These are phyloP conservation scores for Tetropium fuscum DNA, from an alignment of 2,888 invertebrate species.

Conservation along the genomic window DNA sequence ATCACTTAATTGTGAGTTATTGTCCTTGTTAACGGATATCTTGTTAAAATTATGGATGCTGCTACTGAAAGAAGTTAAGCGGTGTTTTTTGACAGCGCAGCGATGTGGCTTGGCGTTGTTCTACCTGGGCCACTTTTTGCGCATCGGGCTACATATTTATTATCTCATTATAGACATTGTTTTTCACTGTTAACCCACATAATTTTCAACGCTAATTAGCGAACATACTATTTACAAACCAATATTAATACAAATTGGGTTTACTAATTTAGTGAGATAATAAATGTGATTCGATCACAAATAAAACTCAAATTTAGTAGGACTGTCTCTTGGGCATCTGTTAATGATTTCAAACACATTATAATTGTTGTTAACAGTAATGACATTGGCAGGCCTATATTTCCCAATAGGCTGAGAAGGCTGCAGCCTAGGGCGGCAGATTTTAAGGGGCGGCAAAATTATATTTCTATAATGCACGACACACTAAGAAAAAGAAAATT, in stretches of 20 bases:
- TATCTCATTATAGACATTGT: conserved; percentile 44
- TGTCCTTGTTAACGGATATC: conserved; percentile 63
- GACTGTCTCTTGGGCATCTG: too few relatives aligned
- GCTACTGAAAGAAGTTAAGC: conserved; percentile 41
- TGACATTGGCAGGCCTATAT: too few relatives aligned
- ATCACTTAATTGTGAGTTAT: conserved; percentile 67
- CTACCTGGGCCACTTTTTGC: conserved; percentile 32
- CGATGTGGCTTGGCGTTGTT: conserved; percentile 7
- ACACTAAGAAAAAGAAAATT: too few relatives aligned
- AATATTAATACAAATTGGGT: not conserved
- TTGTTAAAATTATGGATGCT: conserved; percentile 61
- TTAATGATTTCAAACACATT: too few relatives aligned
- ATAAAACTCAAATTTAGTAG: too few relatives aligned
- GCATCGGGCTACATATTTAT: conserved; percentile 45
- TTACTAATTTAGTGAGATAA: not conserved
- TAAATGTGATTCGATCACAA: too few relatives aligned
- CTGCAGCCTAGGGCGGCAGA: too few relatives aligned
- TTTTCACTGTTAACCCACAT: conserved; percentile 34
- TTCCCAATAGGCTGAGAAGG: too few relatives aligned
- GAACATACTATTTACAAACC: not conserved
- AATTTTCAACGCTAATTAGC: conserved; percentile 40
- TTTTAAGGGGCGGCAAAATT: too few relatives aligned
- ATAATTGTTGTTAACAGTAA: too few relatives aligned
- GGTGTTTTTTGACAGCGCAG: conserved; percentile 32
- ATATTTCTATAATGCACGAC: too few relatives aligned